Percentiles rank a stretch among this genome's conserved stretches.
phyloP scores from a whole-genome alignment of 2,797 vertebrate genomes.

The Karalla daura region DNA sequence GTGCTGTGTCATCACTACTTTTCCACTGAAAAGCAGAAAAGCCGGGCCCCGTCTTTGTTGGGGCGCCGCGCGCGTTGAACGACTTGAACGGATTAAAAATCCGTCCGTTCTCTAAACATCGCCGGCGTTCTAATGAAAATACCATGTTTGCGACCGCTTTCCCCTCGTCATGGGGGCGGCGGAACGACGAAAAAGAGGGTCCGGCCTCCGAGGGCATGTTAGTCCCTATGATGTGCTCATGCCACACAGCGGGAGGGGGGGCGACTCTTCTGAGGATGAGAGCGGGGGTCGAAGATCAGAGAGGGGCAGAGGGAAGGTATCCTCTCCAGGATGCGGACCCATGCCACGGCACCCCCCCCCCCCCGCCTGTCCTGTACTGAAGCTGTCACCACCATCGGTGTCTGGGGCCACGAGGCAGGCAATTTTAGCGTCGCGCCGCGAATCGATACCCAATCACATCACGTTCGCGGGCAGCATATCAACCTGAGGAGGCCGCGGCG shows the following conservation, averaged over 20 bases:
- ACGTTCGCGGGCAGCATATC: conserved; percentile 79
- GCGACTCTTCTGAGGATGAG: conserved; percentile 51
- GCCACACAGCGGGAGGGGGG: conserved; percentile 45
- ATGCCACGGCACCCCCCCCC: conserved; percentile 66
- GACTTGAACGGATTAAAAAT: conserved; percentile 78
- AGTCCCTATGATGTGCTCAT: conserved; percentile 55
- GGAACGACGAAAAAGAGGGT: conserved; percentile 64
- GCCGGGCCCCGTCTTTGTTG: conserved; percentile 62
- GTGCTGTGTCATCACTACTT: conserved; percentile 76
- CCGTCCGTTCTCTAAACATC: conserved; percentile 72
- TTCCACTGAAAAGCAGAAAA: conserved; percentile 68
- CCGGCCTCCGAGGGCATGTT: conserved; percentile 52
- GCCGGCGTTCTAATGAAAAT: conserved; percentile 75
- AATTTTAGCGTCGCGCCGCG: conserved; percentile 85
- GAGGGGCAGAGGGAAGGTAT: conserved; percentile 68
- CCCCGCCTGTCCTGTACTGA: conserved; percentile 81
- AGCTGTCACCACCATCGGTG: conserved; percentile 85
- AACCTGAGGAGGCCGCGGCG: conserved; percentile 80
- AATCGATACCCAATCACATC: conserved; percentile 90
- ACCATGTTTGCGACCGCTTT: conserved; percentile 70
- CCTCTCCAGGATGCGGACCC: conserved; percentile 57
- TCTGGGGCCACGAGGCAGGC: conserved; percentile 88
- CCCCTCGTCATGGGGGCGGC: conserved; percentile 49
- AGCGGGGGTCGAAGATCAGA: conserved; percentile 61
- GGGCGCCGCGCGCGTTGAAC: conserved; percentile 63